Percentiles rank a stretch among this genome's conserved stretches.
Conservation (phyloP, 2,888 invertebrate genomes). For the Augiades crinisus region DNA sequence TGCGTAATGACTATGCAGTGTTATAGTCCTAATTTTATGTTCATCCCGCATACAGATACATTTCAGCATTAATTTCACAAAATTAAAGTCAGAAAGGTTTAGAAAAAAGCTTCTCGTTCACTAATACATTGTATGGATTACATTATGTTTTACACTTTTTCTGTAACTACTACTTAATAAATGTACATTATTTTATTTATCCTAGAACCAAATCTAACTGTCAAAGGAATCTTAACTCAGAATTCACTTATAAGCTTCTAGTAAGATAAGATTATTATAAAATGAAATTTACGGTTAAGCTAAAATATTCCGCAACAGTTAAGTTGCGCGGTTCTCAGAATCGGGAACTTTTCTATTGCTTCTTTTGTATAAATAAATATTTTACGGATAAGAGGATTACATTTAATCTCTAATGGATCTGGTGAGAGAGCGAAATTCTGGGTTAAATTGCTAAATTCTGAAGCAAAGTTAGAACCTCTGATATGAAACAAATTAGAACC, state of each 20-base stretch:
- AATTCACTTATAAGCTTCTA: no score
- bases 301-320: neutral
- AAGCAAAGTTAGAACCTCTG: slow-evolving; percentile 4
- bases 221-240: no score
- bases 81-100: no score
- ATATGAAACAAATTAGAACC: slow-evolving; percentile 6
- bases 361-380: slow-evolving; percentile 3
- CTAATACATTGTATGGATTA: no score
- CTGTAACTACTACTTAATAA: no score
- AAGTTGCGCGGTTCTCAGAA: neutral
- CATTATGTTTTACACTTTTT: no score
- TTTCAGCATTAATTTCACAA: neutral
- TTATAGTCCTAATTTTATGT: neutral
- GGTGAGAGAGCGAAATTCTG: slow-evolving; percentile 5
- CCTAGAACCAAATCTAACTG: no score
- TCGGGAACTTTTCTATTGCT: neutral
- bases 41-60: neutral
- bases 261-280: no score
- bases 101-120: no score
- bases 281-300: neutral
- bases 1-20: neutral
- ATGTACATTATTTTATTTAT: no score
- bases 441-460: slow-evolving; percentile 3
- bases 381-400: neutral
- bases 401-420: slow-evolving; percentile 15